Evolutionary conservation across 2,797 vertebrate genomes (phyloP), one percentile per base, ranked within the genome.

Genomic region (Sebastes wilsoni): DNA sequence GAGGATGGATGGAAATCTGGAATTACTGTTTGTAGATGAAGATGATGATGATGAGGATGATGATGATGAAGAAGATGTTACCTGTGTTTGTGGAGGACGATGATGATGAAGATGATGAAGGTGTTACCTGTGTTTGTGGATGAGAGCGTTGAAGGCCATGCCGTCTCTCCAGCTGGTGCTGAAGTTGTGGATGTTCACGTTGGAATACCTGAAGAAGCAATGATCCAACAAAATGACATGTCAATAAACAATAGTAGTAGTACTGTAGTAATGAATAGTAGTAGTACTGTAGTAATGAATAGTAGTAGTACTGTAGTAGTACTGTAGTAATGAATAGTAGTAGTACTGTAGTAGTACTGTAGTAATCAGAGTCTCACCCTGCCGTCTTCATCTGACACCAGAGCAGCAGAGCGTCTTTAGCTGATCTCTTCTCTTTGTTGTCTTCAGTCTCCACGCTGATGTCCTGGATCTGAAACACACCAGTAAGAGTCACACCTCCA

Each of bases 311-410:
- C 8, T 36, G 30, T 30, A 49, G 28, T 30, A 30, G 30, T 30
- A 30, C 27, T 27, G 27, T 27, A 27, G 27, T 27, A 27, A 27
- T 27, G 27, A 27, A 27, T 27, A 27, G 27, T 27, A 46, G 14
- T 46, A 46, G n/a, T n/a, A n/a, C 14, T 32, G 30, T 32, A 49
- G 16, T 49, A 49, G 46, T 49, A 20, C 7, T 23, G 55, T 25
- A 58, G 23, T 5, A 14, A 42, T 42, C 1, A 36, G 36, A 58
- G 7, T 61, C 97, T 96, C 90, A 99, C 98, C 98, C 98, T 30
- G 98, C 98, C 4, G 97, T 98, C 96, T 99, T 99, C 98, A 99
- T 99, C 96, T 99, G 98, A 93, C 98, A 99, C 98, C 98, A 99
- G 46, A 99, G 93, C 75, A 99, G 97, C 94, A 99, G 92, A 13